A percentile compares a stretch with the other conserved stretches of the same genome.
phyloP scores from a whole-genome alignment of 2,797 vertebrate species.

The Thamnophis elegans region DNA sequence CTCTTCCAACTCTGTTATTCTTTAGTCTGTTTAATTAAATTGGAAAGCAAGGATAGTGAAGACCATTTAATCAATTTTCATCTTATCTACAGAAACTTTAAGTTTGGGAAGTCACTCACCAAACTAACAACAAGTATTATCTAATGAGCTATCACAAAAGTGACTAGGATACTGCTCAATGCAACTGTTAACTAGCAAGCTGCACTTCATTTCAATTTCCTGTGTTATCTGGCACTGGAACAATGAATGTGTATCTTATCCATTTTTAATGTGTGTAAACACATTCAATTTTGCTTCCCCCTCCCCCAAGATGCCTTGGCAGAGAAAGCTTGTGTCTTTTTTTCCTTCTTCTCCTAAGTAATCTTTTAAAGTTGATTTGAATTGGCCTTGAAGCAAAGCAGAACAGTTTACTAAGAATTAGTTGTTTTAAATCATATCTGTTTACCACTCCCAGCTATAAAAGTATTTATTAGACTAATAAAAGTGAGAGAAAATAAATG shows the following conservation, averaged over 20 bases:
- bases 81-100: background rate
- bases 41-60: background rate
- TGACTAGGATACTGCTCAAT: background rate
- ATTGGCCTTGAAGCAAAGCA: slow-evolving; percentile 14
- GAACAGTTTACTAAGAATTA: slow-evolving; percentile 42
- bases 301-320: background rate
- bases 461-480: slow-evolving; percentile 60
- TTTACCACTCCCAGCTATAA: slow-evolving; percentile 52
- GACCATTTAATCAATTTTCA: background rate
- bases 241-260: background rate
- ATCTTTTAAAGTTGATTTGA: slow-evolving; percentile 29
- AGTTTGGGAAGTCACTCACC: background rate
- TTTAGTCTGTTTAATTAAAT: background rate
- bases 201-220: background rate
- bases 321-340: background rate
- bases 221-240: background rate
- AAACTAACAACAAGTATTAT: background rate
- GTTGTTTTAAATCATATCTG: slow-evolving; percentile 30
- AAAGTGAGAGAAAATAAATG: slow-evolving; percentile 65
- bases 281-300: background rate
- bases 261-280: background rate
- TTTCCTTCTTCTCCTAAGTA: background rate
- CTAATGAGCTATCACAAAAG: background rate
- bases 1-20: background rate
- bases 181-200: background rate